phyloP scores from a whole-genome alignment of 2,113 vertebrate species.

The Boulengeromyrus knoepffleri region DNA sequence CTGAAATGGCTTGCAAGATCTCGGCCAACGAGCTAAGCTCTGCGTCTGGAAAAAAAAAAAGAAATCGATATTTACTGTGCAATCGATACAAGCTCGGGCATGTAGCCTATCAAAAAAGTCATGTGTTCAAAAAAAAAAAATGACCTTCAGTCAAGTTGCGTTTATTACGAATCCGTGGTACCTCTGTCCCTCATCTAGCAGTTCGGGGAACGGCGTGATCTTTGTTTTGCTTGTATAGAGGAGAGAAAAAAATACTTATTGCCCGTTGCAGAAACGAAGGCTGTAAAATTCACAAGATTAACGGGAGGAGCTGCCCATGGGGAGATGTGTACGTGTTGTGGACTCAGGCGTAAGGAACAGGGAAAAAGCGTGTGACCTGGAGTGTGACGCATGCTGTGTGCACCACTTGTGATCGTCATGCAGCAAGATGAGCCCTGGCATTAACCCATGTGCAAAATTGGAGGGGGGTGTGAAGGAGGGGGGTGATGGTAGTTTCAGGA shows the following conservation, averaged over 20 bases:
- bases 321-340: conserved; percentile 41
- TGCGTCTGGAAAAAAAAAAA: conserved; percentile 37
- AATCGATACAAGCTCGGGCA: conserved; percentile 46
- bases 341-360: neutral
- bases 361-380: neutral
- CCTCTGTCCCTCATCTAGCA: conserved; percentile 37
- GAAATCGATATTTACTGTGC: conserved; percentile 52
- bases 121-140: conserved; percentile 31
- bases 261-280: conserved; percentile 27
- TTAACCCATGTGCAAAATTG: neutral
- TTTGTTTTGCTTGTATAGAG: conserved; percentile 38
- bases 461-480: neutral
- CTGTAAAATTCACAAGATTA: conserved; percentile 27
- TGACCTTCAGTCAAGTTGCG: conserved; percentile 44
- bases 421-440: neutral
- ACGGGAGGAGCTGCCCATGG: conserved; percentile 18
- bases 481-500: neutral
- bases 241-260: conserved; percentile 26
- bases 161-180: conserved; percentile 36
- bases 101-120: conserved; percentile 40
- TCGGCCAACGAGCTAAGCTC: conserved; percentile 24
- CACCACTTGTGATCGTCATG: neutral
- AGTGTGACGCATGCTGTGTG: neutral
- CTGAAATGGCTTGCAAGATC: conserved; percentile 22
- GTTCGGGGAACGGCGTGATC: conserved; percentile 31